Evolutionary conservation across 2,113 vertebrate genomes (phyloP), one percentile per base, ranked within the genome.

Genomic region (Callipepla squamata): DNA sequence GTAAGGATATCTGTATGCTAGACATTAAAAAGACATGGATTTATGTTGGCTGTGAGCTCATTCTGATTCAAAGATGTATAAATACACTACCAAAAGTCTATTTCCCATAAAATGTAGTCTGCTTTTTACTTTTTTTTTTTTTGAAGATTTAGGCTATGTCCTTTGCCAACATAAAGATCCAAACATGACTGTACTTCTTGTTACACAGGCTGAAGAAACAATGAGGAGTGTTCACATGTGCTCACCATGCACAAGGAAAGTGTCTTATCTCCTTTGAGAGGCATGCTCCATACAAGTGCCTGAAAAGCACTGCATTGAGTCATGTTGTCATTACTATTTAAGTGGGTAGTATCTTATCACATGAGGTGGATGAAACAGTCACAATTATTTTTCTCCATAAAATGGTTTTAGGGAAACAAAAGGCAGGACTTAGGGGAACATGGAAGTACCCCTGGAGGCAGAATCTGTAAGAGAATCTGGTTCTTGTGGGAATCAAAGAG

Each of bases 401-500:
- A 58, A 62, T 14, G 51, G 2, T 34, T 18, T 57, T 22, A 90
- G 38, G 13, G 9, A 68, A 83, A 51, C 48, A 73, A 65, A 78
- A 78, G 11, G 17, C 13, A 51, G 36, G 42, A 36, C 38, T 45
- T 12, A 44, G 10, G n/a, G 53, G 63, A 61, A 73, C 0, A 0
- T 22, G 38, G 7, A 19, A 6, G 26, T 18, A 9, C 4, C 3
- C 2, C 15, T 50, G 22, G 10, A 78, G 25, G 38, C 68, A 65
- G 30, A 8, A 47, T 14, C 17, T 58, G 30, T 26, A 42, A 0
- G 0, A 57, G 74, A 19, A 32, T 1, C 11, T 78, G 42, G 32
- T n/a, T 77, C 32, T 13, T 2, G 0, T 18, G 6, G 3, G 42
- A 3, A 82, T 9, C 13, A 16, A 21, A 67, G 47, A 67, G 36